Base-by-base conservation (phyloP, 2,888 invertebrate genomes). In the Cheiracanthium punctorium region DNA sequence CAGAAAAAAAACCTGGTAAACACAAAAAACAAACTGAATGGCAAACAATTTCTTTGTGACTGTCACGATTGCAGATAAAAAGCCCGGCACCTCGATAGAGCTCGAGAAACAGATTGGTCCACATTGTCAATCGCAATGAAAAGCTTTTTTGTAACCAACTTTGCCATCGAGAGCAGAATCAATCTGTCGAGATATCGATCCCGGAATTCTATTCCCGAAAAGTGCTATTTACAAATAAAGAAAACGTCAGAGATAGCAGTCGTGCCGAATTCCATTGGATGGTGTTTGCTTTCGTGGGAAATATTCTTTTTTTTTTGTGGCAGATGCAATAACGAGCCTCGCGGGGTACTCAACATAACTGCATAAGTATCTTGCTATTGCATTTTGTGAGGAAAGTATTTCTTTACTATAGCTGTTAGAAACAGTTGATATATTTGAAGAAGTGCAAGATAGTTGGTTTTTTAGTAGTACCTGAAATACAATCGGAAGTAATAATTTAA, bases 71-170 rank as follows among this genome's bases (percentile, higher is more conserved):
- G 2, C 7, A 48, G 17, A 48, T 2, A 17, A n/a, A n/a, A 2
- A 12, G 7, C 2, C 12, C 12, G 12, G 48, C 2, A 17, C 48
- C 1, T 48, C 17, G 48, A 4, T 7, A 48, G n/a, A 72, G 77
- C 77, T 73, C 73, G 73, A 84, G 77, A 79, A 76, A 84, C 84
- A 79, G 84, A 84, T 84, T 72, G 41, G 77, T 71, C 82, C 30
- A 69, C 69, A 79, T 84, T 79, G 84, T 79, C 84, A 79, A 77
- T 77, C 77, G 33, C 84, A 37, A 76, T 84, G 84, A 84, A 84
- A 84, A 79, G 77, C 84, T 79, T 84, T 79, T 73, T 71, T 48
- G 84, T 84, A 84, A 84, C 84, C 73, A 84, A 76, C 84, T 84
- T 84, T 84, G 73, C 72, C 64, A 52, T 37, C 67, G 71, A 77